Percentiles rank a stretch among this genome's conserved stretches.
phyloP scores from a whole-genome alignment of 2,113 vertebrate species.

The Lamprotornis superbus region DNA sequence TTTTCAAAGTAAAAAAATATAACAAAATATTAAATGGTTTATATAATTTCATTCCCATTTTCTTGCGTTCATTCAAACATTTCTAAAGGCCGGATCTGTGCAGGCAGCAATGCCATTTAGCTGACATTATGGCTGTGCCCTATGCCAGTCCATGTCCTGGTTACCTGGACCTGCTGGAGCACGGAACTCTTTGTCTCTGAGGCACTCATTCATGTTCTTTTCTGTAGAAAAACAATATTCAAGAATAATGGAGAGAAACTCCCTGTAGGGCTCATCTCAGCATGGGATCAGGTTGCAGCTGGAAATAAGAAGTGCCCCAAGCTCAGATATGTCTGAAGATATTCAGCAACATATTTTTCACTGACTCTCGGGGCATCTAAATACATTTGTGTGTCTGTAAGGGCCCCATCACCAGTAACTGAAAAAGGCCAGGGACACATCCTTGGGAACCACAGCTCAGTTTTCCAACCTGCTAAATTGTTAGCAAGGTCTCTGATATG shows the following conservation, averaged over 20 bases:
- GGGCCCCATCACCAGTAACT: background rate
- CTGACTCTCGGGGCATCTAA: fast-evolving
- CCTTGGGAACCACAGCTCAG: background rate
- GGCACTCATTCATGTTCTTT: background rate
- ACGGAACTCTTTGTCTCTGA: background rate
- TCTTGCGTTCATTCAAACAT: background rate
- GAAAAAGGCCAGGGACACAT: background rate
- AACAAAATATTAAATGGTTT: background rate
- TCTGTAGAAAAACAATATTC: background rate
- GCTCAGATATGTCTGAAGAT: background rate
- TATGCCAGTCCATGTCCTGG: background rate
- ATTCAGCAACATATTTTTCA: background rate
- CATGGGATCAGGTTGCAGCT: background rate
- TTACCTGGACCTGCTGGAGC: background rate
- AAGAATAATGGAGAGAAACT: background rate
- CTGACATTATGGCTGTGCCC: background rate
- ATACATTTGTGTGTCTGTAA: background rate
- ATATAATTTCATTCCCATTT: background rate
- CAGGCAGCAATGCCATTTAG: background rate
- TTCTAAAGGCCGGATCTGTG: background rate
- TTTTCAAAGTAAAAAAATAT: background rate
- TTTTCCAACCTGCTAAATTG: background rate
- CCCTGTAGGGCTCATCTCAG: background rate
- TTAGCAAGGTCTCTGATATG: background rate
- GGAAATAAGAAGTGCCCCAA: background rate